Evolutionary conservation across 2,888 invertebrate species (phyloP).

Genomic region (Hydraecia micacea): DNA sequence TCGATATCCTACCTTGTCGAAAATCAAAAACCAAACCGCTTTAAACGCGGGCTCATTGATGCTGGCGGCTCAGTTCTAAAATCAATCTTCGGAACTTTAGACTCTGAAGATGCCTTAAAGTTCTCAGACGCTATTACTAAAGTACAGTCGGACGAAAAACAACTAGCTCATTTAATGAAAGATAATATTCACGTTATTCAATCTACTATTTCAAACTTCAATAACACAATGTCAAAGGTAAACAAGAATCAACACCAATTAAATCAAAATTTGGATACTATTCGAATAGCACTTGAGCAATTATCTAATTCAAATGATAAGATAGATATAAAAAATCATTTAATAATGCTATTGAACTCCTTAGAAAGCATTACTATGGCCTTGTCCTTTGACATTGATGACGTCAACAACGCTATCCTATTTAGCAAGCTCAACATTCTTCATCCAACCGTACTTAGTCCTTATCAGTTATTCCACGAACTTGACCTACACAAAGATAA

Average conservation of each 20-base stretch:
- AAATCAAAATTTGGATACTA: not conserved
- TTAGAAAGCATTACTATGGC: conserved; percentile 10
- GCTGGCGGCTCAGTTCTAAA: conserved; percentile 6
- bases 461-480: too few species aligned
- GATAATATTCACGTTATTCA: conserved; percentile 6
- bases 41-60: conserved; percentile 9
- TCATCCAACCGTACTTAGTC: too few species aligned
- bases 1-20: conserved; percentile 6
- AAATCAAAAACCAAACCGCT: conserved; percentile 9
- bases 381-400: conserved; percentile 23
- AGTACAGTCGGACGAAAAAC: conserved; percentile 18
- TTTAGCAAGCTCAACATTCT: not conserved
- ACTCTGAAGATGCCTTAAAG: conserved; percentile 13
- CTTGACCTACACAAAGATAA: too few species aligned
- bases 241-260: not conserved
- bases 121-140: conserved; percentile 15
- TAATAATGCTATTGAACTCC: not conserved
- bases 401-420: conserved; percentile 19
- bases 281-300: not conserved
- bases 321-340: not conserved
- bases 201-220: conserved; percentile 10
- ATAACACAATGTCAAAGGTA: conserved; percentile 6
- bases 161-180: conserved; percentile 3
- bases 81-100: conserved; percentile 11
- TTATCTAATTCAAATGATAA: not conserved